phyloP scores from a whole-genome alignment of 2,113 vertebrate genomes.

The Echinops telfairi region DNA sequence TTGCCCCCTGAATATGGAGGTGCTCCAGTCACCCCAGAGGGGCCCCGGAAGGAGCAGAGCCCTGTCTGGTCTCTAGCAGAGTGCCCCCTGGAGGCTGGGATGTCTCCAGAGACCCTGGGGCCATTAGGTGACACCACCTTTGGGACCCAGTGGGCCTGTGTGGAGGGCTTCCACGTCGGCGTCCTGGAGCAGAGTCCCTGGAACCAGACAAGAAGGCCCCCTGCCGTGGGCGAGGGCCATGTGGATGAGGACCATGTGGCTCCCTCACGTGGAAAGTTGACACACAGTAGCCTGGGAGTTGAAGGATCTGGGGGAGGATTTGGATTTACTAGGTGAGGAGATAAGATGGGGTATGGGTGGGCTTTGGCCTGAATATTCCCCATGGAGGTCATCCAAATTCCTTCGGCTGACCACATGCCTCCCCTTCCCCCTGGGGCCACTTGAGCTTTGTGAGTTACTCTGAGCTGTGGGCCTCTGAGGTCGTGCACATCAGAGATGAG shows the following conservation, averaged over 20 bases:
- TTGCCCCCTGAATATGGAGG: neutral
- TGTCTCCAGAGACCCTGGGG: neutral
- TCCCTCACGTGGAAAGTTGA: neutral
- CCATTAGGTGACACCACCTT: neutral
- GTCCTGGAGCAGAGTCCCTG: neutral
- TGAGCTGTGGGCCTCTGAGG: neutral
- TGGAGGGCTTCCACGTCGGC: neutral
- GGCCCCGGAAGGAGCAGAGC: no score
- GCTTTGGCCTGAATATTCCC: neutral
- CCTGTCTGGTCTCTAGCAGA: neutral
- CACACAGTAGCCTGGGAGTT: neutral
- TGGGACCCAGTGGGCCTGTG: neutral
- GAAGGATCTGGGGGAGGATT: neutral
- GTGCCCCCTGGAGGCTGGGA: neutral
- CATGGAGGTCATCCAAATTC: neutral
- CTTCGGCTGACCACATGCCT: neutral
- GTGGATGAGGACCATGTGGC: neutral
- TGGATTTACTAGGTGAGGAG: neutral
- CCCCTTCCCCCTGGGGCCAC: fast-evolving
- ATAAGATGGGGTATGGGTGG: neutral
- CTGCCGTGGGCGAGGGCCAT: neutral
- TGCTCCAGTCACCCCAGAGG: neutral
- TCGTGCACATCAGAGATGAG: neutral
- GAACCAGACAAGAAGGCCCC: neutral
- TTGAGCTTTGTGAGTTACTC: neutral